Evolutionary conservation across 1,140 invertebrate species (phyloP).

Genomic region (Nasonia longicornis): DNA sequence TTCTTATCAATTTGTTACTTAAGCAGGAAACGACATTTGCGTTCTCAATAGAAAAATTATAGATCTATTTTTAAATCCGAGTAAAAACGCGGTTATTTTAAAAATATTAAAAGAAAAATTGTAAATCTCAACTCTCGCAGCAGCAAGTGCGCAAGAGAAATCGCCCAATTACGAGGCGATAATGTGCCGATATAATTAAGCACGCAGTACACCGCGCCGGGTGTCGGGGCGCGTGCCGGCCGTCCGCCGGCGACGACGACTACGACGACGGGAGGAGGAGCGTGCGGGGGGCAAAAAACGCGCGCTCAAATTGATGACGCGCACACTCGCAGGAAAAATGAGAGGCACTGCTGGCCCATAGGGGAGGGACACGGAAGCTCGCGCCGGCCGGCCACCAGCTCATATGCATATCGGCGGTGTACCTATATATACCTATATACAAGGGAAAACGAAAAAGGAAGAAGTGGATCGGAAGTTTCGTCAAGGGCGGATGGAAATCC

Average conservation of each 20-base stretch:
- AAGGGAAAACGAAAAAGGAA: background rate
- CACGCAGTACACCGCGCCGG: background rate
- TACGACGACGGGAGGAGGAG: background rate
- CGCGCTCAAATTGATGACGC: constrained; percentile 20
- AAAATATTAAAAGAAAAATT: background rate
- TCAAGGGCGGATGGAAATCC: constrained; percentile 22
- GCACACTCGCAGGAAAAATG: constrained; percentile 3
- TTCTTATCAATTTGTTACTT: background rate
- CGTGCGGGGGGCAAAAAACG: constrained; percentile 10
- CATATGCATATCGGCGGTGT: background rate
- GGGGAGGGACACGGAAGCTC: background rate
- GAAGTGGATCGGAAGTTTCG: background rate
- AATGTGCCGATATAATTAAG: constrained; percentile 24
- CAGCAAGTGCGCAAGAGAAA: background rate
- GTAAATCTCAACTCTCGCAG: background rate
- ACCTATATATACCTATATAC: background rate
- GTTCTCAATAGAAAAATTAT: too few relatives aligned
- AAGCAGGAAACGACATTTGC: too few relatives aligned
- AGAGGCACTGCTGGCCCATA: constrained; percentile 10
- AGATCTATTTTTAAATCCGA: background rate
- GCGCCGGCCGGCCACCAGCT: background rate
- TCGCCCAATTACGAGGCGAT: background rate
- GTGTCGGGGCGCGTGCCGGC: constrained; percentile 2
- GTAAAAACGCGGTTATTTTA: background rate
- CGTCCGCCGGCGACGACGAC: background rate